Evolutionary conservation across 2,113 vertebrate species (phyloP).

Genomic region (Centrocercus urophasianus): DNA sequence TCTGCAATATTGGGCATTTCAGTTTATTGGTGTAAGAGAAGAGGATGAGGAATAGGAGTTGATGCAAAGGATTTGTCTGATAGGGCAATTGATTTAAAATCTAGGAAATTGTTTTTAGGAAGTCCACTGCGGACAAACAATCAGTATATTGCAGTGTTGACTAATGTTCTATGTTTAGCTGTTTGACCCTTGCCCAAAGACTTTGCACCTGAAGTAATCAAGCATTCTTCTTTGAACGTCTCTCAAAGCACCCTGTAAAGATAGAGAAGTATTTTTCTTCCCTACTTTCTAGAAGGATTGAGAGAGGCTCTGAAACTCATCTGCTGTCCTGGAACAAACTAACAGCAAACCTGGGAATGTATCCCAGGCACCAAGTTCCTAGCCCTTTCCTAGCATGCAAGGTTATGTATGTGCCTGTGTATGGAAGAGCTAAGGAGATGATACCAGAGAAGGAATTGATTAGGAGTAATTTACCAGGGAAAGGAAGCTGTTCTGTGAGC

Average conservation of each 20-base stretch:
- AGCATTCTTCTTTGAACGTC: neutral
- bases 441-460: conserved; percentile 77
- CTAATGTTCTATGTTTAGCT: neutral
- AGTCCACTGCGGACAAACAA: neutral
- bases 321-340: neutral
- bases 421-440: conserved; percentile 40
- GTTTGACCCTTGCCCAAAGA: neutral
- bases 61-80: neutral
- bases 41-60: neutral
- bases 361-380: neutral
- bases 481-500: conserved; percentile 67
- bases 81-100: neutral
- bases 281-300: neutral
- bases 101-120: neutral
- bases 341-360: neutral
- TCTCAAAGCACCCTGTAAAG: neutral
- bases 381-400: accelerated
- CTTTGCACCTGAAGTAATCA: neutral
- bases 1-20: neutral
- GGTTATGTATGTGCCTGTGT: neutral
- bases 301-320: neutral
- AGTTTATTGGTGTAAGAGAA: neutral
- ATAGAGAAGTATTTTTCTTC: neutral
- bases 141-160: neutral
- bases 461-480: conserved; percentile 78